A percentile compares a stretch with the other conserved stretches of the same genome.
Evolutionary conservation across 1,140 invertebrate species (phyloP).

Genomic region (Diorhabda sublineata): DNA sequence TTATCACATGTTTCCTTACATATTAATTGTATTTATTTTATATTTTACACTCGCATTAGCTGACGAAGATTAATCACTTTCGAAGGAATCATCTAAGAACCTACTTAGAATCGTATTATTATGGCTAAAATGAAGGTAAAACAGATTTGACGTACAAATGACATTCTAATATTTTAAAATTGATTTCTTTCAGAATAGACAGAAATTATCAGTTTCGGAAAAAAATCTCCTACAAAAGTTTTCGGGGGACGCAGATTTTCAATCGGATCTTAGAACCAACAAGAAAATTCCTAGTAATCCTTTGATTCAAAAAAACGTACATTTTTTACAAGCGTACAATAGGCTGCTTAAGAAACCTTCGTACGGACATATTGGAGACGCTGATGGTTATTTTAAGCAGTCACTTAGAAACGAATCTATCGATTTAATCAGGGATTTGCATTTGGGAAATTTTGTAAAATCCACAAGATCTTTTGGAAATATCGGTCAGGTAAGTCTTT

Average conservation of each 20-base stretch:
- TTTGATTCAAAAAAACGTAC: conserved; percentile 29
- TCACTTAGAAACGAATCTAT: conserved; percentile 29
- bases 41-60: neutral
- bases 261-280: conserved; percentile 15
- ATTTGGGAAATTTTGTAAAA: conserved; percentile 15
- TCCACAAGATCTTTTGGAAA: conserved; percentile 13
- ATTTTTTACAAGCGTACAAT: conserved; percentile 27
- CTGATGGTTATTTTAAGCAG: conserved; percentile 29
- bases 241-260: conserved; percentile 7
- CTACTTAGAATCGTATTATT: neutral
- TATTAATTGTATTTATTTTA: neutral
- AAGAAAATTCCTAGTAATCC: conserved; percentile 29
- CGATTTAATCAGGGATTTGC: conserved; percentile 26
- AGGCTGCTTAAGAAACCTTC: conserved; percentile 24
- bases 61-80: neutral
- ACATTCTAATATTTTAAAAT: conserved; percentile 4
- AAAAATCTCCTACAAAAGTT: conserved; percentile 15
- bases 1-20: neutral
- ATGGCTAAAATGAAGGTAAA: conserved; percentile 12
- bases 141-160: neutral
- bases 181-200: conserved; percentile 23
- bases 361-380: conserved; percentile 22
- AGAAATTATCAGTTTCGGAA: conserved; percentile 31
- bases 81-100: neutral
- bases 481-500: conserved; percentile 14